phyloP scores from a whole-genome alignment of 2,888 invertebrate species.

The Drosophila algonquin region DNA sequence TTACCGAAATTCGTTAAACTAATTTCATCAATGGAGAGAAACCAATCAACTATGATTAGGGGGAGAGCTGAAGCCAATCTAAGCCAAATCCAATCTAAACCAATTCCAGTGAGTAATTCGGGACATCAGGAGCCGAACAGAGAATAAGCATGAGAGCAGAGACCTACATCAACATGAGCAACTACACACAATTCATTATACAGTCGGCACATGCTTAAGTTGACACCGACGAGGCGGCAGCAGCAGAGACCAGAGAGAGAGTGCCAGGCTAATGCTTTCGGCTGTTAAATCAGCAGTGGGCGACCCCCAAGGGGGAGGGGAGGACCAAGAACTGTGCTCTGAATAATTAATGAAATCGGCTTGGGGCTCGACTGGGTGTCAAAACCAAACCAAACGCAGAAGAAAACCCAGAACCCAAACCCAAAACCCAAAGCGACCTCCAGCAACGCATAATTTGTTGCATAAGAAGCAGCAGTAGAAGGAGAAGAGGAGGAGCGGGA shows the following conservation, averaged over 20 bases:
- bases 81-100: slow-evolving; percentile 4
- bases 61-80: slow-evolving; percentile 1
- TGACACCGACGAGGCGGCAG: slow-evolving; percentile 17
- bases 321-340: slow-evolving; percentile 47
- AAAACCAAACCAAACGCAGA: slow-evolving; percentile 7
- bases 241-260: slow-evolving; percentile 11
- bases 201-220: slow-evolving; percentile 34
- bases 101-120: slow-evolving; percentile 18
- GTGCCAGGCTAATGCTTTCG: slow-evolving; percentile 44
- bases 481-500: background rate
- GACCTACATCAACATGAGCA: slow-evolving; percentile 28
- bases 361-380: slow-evolving; percentile 23
- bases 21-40: background rate
- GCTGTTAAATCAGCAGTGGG: slow-evolving; percentile 37
- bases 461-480: slow-evolving; percentile 9
- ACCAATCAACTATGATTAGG: background rate
- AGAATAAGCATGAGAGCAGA: background rate
- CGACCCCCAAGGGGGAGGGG: slow-evolving; percentile 14
- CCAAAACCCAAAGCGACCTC: slow-evolving; percentile 6
- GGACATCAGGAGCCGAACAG: slow-evolving; percentile 5
- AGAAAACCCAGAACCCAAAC: background rate
- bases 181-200: slow-evolving; percentile 41
- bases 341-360: slow-evolving; percentile 71
- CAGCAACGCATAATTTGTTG: slow-evolving; percentile 44
- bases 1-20: background rate